A percentile compares a stretch with the other conserved stretches of the same genome.
phyloP scores from a whole-genome alignment of 2,797 vertebrate species.

The Furcifer pardalis region DNA sequence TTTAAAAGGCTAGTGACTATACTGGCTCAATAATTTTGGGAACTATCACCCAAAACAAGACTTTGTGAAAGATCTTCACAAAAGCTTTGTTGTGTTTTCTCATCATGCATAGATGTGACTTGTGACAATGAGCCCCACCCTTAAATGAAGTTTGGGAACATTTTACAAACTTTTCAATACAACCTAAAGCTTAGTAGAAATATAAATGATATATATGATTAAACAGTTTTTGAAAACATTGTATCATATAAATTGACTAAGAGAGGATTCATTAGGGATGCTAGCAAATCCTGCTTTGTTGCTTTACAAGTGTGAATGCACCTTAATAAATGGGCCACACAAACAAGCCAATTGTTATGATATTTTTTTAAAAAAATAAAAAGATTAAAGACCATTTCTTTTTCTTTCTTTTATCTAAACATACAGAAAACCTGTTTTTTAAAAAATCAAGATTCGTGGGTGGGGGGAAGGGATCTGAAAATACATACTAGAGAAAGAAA shows the following conservation, averaged over 20 bases:
- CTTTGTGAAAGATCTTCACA: neutral
- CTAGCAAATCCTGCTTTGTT: neutral
- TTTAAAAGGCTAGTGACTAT: neutral
- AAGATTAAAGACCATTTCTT: constrained; percentile 43
- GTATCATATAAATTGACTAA: neutral
- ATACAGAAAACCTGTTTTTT: constrained; percentile 53
- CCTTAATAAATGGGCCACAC: neutral
- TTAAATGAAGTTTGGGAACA: neutral
- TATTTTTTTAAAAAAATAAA: constrained; percentile 1
- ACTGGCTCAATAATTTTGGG: too few relatives aligned
- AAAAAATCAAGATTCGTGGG: too few relatives aligned
- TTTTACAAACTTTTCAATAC: neutral
- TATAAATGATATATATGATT: neutral
- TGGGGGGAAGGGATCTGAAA: constrained; percentile 61
- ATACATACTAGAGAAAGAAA: constrained; percentile 69
- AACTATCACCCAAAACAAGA: too few relatives aligned
- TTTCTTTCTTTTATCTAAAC: constrained; percentile 55
- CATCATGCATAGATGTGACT: neutral
- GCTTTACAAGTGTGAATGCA: neutral
- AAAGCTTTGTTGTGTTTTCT: neutral
- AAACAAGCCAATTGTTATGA: neutral
- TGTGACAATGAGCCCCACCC: neutral
- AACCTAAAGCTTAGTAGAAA: neutral
- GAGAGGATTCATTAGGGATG: neutral
- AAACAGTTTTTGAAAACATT: neutral